These are phyloP conservation scores for Cheilosia vulpina DNA, from an alignment of 2,888 invertebrate species.

Conservation along the genomic window DNA sequence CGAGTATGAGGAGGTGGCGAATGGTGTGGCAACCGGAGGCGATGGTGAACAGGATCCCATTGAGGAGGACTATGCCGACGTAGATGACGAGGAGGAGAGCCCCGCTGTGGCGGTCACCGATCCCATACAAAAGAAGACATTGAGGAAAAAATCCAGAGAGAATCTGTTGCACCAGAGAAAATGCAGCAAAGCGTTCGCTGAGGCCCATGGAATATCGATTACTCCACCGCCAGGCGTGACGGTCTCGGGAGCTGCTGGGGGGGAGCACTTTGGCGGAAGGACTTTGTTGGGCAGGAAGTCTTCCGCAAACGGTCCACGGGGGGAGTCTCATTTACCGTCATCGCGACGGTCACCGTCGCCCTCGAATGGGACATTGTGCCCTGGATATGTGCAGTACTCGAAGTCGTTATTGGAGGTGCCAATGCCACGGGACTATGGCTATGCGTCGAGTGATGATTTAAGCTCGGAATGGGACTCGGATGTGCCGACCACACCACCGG, in stretches of 20 bases:
- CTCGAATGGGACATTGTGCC: constrained; percentile 81
- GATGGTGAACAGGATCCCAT: constrained; percentile 41
- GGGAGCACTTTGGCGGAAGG: constrained; percentile 64
- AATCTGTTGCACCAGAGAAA: constrained; percentile 81
- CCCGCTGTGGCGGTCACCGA: constrained; percentile 45
- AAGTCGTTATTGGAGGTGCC: constrained; percentile 91
- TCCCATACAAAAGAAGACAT: constrained; percentile 78
- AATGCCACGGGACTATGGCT: constrained; percentile 91
- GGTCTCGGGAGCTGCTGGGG: constrained; percentile 22
- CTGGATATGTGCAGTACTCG: constrained; percentile 92
- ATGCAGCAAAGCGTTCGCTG: constrained; percentile 82
- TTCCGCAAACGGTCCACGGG: constrained; percentile 3
- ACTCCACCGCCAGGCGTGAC: constrained; percentile 76
- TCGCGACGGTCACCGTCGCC: constrained; percentile 85
- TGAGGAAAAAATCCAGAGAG: constrained; percentile 81
- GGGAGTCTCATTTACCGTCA: constrained; percentile 72
- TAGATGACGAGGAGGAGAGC: constrained; percentile 72
- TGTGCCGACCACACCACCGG: constrained; percentile 83
- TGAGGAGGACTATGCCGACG: constrained; percentile 66
- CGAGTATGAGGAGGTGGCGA: constrained; percentile 2
- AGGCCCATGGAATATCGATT: constrained; percentile 81
- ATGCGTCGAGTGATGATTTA: constrained; percentile 95
- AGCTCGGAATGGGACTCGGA: constrained; percentile 97
- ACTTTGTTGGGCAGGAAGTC: constrained; percentile 25
- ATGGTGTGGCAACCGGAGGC: constrained; percentile 9